Evolutionary conservation across 2,888 invertebrate species (phyloP), one percentile per base, ranked within the genome.

Genomic region (Blastobasis adustella): DNA sequence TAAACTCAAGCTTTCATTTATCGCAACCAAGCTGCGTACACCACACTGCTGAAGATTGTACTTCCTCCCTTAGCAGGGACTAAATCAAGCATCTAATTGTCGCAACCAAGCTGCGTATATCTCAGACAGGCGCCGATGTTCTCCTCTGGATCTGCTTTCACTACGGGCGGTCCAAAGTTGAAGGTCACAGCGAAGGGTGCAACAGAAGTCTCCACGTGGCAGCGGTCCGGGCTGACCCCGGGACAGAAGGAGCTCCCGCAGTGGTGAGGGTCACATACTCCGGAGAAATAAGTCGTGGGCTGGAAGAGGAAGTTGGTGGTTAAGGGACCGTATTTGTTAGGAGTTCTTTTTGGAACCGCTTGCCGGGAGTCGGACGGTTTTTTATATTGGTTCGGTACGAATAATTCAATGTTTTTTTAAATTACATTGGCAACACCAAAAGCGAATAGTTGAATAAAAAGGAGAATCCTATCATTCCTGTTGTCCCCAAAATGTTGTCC

Each of bases 111-210:
- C 78, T 95, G 95, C 52, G 90, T 90, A 66, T 93, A 96, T 54
- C 86, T 90, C 47, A 96, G 73, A 66, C 96, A 96, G 85, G 94
- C 94, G 37, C 96, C 96, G 42, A 95, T 91, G 68, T 95, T 95
- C 57, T 96, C 95, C 59, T 96, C 96, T 0, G 95, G 92, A 42
- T 91, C 92, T 36, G 91, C 90, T 62, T 93, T 93, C n/a, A 84
- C 71, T 0, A 79, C 73, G 0, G 91, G 92, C 1, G 93, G 90
- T 0, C 95, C 95, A 71, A 96, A 95, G 67, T 94, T 93, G 0
- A 96, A 90, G 5, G 94, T 92, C 43, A 96, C 91, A 10, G 93
- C 92, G 76, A 95, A 96, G 0, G 96, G 96, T 0, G 92, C 91
- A 5, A 92, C 91, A 38, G 93, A 93, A 46, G 92, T 94, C 79